A percentile compares a stretch with the other conserved stretches of the same genome.
These are phyloP conservation scores for Mobula hypostoma DNA, from an alignment of 2,113 vertebrate genomes.

Conservation along the genomic window DNA sequence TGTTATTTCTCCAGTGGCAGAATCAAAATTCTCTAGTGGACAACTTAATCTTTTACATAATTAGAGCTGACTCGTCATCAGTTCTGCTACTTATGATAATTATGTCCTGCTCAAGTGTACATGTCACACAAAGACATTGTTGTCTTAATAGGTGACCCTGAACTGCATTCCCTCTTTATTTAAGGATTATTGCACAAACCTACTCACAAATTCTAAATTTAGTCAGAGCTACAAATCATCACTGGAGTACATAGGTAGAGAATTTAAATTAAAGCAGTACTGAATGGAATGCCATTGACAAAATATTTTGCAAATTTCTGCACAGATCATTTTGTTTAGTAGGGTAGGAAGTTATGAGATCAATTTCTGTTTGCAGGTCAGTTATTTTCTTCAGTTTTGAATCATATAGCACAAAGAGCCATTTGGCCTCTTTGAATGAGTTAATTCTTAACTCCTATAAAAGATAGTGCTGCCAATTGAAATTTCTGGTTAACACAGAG, in stretches of 20 bases:
- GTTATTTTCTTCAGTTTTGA: not conserved
- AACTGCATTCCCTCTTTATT: not conserved
- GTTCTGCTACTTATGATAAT: not conserved
- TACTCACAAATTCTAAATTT: not conserved
- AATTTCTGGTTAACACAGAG: no score
- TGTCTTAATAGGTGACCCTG: not conserved
- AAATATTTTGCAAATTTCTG: not conserved
- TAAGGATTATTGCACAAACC: not conserved
- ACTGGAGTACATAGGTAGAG: not conserved
- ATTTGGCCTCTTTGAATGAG: not conserved
- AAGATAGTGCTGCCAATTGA: no score
- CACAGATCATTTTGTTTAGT: not conserved
- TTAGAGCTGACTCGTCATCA: not conserved
- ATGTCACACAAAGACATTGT: not conserved
- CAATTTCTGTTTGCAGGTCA: not conserved
- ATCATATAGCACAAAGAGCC: not conserved
- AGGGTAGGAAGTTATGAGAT: not conserved
- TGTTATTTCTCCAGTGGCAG: not conserved
- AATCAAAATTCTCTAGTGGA: not conserved
- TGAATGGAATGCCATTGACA: not conserved
- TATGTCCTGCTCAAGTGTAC: not conserved
- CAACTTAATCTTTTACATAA: slow-evolving; percentile 11
- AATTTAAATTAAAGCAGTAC: not conserved
- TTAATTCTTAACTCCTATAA: no score
- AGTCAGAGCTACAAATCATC: not conserved